Conservation (phyloP, 2,113 vertebrate genomes). For the Nannobrachium achirus region DNA sequence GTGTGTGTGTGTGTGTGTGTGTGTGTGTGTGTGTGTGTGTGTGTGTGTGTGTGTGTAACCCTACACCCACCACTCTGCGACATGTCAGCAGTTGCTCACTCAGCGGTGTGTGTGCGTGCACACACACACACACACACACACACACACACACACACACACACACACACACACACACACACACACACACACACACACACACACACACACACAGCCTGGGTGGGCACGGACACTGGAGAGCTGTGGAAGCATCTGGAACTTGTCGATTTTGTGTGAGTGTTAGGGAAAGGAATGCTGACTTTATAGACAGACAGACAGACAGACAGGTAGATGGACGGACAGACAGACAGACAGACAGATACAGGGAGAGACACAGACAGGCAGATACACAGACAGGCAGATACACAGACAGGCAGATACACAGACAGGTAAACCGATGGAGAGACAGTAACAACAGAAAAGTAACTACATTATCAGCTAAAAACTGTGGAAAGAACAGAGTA, state of each 20-base stretch:
- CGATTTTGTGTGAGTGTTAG: constrained; percentile 11
- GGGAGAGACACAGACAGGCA: not conserved
- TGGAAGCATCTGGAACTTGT: constrained; percentile 60
- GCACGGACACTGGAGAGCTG: constrained; percentile 61
- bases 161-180: constrained; percentile 4
- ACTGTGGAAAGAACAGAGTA: too few species aligned
- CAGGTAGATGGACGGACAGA: not conserved
- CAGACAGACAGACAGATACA: not conserved
- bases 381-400: not conserved
- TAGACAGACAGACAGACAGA: not conserved
- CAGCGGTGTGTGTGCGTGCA: constrained; percentile 58
- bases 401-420: not conserved
- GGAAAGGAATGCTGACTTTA: not conserved
- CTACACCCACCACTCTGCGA: too few species aligned
- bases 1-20: constrained; percentile 9
- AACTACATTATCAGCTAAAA: too few species aligned
- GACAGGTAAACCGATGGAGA: not conserved
- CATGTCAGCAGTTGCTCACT: constrained; percentile 27
- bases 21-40: constrained; percentile 3
- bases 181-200: constrained; percentile 43
- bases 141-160: constrained; percentile 21
- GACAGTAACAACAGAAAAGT: too few species aligned
- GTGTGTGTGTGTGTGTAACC: constrained; percentile 7
- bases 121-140: constrained; percentile 7
- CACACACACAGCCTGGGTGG: constrained; percentile 49